Conservation (phyloP, 2,888 invertebrate genomes). For the Uropetala carovei region DNA sequence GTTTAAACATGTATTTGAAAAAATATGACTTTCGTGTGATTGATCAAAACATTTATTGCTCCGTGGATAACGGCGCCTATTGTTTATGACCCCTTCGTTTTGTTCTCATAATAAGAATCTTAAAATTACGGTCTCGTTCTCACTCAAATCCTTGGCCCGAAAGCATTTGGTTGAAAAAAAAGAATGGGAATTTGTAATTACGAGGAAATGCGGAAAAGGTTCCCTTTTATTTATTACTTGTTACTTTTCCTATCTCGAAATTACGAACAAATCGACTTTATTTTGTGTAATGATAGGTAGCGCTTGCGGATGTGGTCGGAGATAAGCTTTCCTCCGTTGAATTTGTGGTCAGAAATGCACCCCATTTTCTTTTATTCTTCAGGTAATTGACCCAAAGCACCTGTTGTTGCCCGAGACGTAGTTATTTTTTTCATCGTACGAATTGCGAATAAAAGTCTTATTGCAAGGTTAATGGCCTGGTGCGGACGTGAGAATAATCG, state of each 20-base stretch:
- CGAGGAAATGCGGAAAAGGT: constrained; percentile 40
- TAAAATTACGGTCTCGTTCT: constrained; percentile 16
- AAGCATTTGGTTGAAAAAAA: constrained; percentile 25
- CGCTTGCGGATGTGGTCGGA: constrained; percentile 57
- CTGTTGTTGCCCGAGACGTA: constrained; percentile 45
- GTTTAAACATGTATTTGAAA: too few species aligned
- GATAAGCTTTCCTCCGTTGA: constrained; percentile 47
- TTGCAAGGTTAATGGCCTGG: constrained; percentile 50
- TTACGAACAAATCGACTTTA: constrained; percentile 60
- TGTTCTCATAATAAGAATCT: not conserved
- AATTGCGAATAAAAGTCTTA: constrained; percentile 36
- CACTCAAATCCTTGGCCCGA: constrained; percentile 19
- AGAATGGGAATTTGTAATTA: constrained; percentile 61
- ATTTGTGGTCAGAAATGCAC: constrained; percentile 58
- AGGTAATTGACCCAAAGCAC: constrained; percentile 57
- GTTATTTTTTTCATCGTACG: constrained; percentile 37
- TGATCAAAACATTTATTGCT: too few species aligned
- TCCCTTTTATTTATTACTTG: constrained; percentile 52
- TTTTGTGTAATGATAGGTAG: constrained; percentile 63
- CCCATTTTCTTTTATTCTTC: constrained; percentile 38
- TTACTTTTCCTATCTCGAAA: constrained; percentile 44
- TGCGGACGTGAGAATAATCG: constrained; percentile 22
- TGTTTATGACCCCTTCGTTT: not conserved
- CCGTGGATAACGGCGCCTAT: too few species aligned
- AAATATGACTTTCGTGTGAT: too few species aligned